Evolutionary conservation across 1,140 invertebrate species (phyloP).

Genomic region (Battus philenor): DNA sequence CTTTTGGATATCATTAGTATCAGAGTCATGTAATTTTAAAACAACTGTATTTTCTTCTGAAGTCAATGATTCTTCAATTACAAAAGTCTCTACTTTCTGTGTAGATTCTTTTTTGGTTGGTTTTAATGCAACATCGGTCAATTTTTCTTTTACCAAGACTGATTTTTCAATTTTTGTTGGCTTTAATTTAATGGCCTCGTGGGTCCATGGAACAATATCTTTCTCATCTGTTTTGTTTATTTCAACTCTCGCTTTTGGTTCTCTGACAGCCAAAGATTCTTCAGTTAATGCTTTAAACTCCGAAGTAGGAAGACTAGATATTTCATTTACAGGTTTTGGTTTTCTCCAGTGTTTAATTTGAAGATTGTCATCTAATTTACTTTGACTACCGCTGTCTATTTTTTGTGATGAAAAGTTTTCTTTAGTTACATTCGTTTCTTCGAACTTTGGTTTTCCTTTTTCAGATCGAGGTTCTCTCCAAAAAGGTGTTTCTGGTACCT

Average conservation of each 20-base stretch:
- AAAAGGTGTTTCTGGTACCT: conserved; percentile 18
- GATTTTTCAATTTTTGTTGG: conserved; percentile 28
- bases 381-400: conserved; percentile 66
- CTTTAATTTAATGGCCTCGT: conserved; percentile 29
- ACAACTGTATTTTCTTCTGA: conserved; percentile 55
- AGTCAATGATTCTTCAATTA: conserved; percentile 43
- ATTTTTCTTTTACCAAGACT: conserved; percentile 20
- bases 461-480: conserved; percentile 22
- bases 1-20: background rate
- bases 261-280: background rate
- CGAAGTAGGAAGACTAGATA: background rate
- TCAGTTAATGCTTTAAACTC: background rate
- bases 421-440: too few relatives aligned
- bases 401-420: too few relatives aligned
- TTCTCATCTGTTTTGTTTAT: conserved; percentile 11
- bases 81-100: conserved; percentile 32
- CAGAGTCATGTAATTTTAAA: conserved; percentile 35
- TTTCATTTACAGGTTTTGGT: background rate
- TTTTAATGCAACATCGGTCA: conserved; percentile 27
- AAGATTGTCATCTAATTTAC: conserved; percentile 75
- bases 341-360: conserved; percentile 1
- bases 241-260: background rate
- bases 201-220: conserved; percentile 25
- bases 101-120: conserved; percentile 27
- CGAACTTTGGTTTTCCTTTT: conserved; percentile 22